Percentiles rank a stretch among this genome's conserved stretches.
Conservation (phyloP, 2,888 invertebrate genomes). For the Cerastoderma edule region DNA sequence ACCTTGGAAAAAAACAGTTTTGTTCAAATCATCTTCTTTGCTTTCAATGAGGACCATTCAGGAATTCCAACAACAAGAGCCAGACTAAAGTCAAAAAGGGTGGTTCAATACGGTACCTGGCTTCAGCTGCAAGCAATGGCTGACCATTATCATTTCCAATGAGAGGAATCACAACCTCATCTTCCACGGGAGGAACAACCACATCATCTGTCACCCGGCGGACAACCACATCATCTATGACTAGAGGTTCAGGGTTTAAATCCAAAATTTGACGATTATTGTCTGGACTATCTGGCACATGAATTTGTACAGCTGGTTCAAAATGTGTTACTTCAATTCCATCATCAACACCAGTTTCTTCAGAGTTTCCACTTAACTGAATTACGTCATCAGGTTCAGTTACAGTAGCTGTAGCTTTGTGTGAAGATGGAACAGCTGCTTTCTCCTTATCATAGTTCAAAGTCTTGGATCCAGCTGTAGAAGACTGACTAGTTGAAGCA, state of each 20-base stretch:
- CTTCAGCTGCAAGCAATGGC: no score
- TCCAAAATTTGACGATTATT: neutral
- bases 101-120: no score
- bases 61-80: no score
- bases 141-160: neutral
- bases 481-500: neutral
- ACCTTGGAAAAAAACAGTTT: neutral
- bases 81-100: no score
- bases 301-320: neutral
- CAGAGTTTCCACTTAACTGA: neutral
- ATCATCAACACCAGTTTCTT: neutral
- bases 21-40: neutral
- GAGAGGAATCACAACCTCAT: neutral
- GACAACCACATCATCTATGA: neutral
- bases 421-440: no score
- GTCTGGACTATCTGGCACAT: neutral
- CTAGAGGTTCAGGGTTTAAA: neutral
- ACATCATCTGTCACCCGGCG: no score
- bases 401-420: no score
- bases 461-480: neutral
- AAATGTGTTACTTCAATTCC: neutral
- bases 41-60: neutral
- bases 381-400: neutral
- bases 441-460: neutral
- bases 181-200: neutral